Conservation (phyloP, 2,888 invertebrate genomes). For the Cremastinae sp. region DNA sequence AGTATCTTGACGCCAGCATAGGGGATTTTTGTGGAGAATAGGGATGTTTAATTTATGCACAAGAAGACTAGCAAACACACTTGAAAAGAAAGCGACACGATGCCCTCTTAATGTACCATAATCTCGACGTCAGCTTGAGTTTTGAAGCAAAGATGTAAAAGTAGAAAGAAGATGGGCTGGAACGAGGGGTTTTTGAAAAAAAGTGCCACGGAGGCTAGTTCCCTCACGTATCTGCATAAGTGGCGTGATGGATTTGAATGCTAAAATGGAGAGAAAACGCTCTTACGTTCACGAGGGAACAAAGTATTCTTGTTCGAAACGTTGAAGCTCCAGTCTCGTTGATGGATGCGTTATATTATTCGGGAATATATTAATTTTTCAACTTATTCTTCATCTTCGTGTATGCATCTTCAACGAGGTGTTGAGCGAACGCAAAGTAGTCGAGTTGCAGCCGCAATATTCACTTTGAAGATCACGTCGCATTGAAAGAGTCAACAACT, state of each 20-base stretch:
- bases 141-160: constrained; percentile 65
- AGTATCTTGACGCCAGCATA: constrained; percentile 63
- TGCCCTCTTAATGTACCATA: constrained; percentile 69
- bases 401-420: not conserved
- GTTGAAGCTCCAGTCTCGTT: constrained; percentile 1
- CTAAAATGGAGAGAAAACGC: constrained; percentile 48
- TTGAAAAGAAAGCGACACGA: constrained; percentile 71
- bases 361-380: constrained; percentile 19
- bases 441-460: not conserved
- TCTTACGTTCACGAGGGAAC: constrained; percentile 23
- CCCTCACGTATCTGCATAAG: constrained; percentile 70
- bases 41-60: constrained; percentile 76
- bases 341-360: constrained; percentile 11
- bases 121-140: constrained; percentile 62
- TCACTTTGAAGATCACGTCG: not conserved
- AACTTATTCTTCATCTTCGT: not conserved
- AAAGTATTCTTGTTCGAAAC: constrained; percentile 22
- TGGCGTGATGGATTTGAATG: constrained; percentile 63
- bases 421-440: not conserved
- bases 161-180: constrained; percentile 63
- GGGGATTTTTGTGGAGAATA: constrained; percentile 36
- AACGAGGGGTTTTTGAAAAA: constrained; percentile 68
- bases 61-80: constrained; percentile 76
- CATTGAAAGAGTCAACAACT: not conserved
- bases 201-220: constrained; percentile 75